Conservation (phyloP, 2,113 vertebrate genomes). For the Corapipo altera region DNA sequence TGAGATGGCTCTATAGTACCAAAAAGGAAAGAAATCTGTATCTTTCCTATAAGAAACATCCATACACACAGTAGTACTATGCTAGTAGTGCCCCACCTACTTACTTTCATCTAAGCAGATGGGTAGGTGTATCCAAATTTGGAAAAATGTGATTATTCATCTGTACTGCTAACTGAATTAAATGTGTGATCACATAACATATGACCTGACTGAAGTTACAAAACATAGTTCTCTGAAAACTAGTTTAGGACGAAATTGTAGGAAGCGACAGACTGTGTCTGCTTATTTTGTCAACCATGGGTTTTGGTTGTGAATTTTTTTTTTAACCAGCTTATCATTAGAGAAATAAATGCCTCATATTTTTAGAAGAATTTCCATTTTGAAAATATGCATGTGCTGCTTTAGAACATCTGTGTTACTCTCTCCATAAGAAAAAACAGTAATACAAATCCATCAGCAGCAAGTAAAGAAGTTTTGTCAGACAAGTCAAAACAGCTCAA, state of each 20-base stretch:
- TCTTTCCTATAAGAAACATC: neutral
- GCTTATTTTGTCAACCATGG: neutral
- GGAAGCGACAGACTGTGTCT: neutral
- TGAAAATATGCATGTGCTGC: neutral
- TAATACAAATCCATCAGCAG: neutral
- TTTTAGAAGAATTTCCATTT: neutral
- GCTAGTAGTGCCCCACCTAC: neutral
- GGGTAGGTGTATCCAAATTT: slow-evolving; percentile 11
- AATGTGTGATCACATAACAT: slow-evolving; percentile 26
- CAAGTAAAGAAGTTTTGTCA: neutral
- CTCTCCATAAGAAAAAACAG: neutral
- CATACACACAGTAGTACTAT: neutral
- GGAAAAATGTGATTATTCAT: slow-evolving; percentile 10
- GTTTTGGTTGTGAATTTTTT: neutral
- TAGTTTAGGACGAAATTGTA: neutral
- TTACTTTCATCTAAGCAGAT: neutral
- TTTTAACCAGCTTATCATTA: neutral
- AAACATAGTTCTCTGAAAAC: neutral
- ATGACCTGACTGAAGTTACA: neutral
- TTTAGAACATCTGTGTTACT: neutral
- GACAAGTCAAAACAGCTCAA: neutral
- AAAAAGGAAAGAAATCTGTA: neutral
- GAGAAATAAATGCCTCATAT: neutral
- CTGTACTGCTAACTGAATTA: neutral
- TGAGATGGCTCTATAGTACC: neutral